These are phyloP conservation scores for Drosophila ficusphila DNA, from an alignment of 1,140 invertebrate genomes.

Conservation along the genomic window DNA sequence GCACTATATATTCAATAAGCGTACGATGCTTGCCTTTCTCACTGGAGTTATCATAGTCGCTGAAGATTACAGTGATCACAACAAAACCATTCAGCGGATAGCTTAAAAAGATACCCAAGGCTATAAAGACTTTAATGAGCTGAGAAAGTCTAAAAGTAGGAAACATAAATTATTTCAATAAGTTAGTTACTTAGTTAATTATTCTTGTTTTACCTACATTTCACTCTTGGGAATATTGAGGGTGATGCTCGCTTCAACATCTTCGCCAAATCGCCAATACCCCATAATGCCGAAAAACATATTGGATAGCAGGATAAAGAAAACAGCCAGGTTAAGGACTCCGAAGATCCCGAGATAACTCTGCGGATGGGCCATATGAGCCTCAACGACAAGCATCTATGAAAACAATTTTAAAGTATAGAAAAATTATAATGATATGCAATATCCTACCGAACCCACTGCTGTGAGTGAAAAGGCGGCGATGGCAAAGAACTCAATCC, in stretches of 20 bases:
- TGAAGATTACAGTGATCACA: slow-evolving; percentile 59
- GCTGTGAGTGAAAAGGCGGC: slow-evolving; percentile 63
- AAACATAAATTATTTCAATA: not conserved
- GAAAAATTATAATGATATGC: too few relatives aligned
- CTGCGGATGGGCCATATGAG: slow-evolving; percentile 54
- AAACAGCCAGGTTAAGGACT: slow-evolving; percentile 56
- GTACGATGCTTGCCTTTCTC: not conserved
- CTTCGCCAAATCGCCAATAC: slow-evolving; percentile 61
- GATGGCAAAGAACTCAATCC: slow-evolving; percentile 61
- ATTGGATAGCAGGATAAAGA: slow-evolving; percentile 58
- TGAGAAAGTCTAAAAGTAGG: slow-evolving; percentile 40
- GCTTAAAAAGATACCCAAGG: slow-evolving; percentile 55
- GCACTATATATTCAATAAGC: slow-evolving; percentile 28
- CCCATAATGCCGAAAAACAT: slow-evolving; percentile 63
- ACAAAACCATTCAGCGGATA: slow-evolving; percentile 65
- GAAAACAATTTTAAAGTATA: not conserved
- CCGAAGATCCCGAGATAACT: slow-evolving; percentile 56
- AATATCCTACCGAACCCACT: slow-evolving; percentile 57
- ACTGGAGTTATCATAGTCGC: slow-evolving; percentile 10
- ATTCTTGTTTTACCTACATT: slow-evolving; percentile 33
- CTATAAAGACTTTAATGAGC: slow-evolving; percentile 51
- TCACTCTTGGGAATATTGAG: slow-evolving; percentile 55
- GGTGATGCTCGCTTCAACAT: slow-evolving; percentile 58
- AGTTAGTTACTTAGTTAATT: not conserved
- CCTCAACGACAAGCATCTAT: slow-evolving; percentile 68